Conservation (phyloP, 92 coral and sea anemone genomes). For the Phenganax subtilis region DNA sequence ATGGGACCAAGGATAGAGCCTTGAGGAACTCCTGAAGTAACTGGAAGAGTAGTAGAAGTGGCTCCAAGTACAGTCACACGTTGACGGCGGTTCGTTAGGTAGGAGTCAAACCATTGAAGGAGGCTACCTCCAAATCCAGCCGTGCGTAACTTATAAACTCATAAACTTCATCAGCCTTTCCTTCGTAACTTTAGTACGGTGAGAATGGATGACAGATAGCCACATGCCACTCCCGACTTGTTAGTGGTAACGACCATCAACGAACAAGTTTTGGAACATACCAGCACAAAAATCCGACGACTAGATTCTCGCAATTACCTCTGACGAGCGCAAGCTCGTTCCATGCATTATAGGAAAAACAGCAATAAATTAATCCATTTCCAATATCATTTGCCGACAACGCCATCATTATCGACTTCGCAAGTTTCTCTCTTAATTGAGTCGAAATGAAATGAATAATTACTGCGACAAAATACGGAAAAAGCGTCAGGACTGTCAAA, state of each 20-base stretch:
- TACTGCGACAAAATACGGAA: not conserved
- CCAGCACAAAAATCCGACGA: not conserved
- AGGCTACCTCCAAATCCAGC: no score
- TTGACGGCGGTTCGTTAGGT: no score
- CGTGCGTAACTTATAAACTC: no score
- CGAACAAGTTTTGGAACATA: not conserved
- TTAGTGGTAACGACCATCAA: not conserved
- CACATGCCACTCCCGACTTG: not conserved
- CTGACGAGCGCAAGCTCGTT: not conserved
- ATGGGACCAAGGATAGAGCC: no score
- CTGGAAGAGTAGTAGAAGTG: no score
- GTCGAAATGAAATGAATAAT: not conserved
- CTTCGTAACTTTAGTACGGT: not conserved
- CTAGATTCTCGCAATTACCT: not conserved
- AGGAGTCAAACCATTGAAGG: no score
- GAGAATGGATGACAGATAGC: not conserved
- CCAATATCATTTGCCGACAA: not conserved
- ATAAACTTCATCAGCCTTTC: not conserved
- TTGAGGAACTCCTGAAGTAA: no score
- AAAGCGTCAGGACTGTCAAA: not conserved
- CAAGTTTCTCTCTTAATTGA: not conserved
- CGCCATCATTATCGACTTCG: not conserved
- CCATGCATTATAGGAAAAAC: not conserved
- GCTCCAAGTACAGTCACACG: no score
- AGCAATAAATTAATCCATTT: not conserved